Percentiles rank a stretch among this genome's conserved stretches.
Evolutionary conservation across 2,113 vertebrate species (phyloP).

Genomic region (Speoplatyrhinus poulsoni): DNA sequence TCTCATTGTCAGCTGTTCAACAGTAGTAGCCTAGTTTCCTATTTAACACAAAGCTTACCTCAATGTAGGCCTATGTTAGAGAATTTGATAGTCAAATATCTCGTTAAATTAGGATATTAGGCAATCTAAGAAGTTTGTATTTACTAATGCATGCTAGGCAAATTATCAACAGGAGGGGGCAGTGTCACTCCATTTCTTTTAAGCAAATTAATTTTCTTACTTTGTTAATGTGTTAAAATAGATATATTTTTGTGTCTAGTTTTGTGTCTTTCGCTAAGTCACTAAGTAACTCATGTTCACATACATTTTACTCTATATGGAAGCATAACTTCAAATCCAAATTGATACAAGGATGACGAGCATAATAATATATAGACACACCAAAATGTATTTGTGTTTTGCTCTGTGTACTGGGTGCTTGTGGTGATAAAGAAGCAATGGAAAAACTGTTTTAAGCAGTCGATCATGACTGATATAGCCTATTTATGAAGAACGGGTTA

Average conservation of each 20-base stretch:
- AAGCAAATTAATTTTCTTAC: background rate
- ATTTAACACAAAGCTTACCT: too few species aligned
- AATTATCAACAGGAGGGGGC: background rate
- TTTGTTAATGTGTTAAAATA: too few species aligned
- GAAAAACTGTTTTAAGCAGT: slow-evolving; percentile 27
- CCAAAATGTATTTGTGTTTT: slow-evolving; percentile 31
- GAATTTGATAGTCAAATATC: too few species aligned
- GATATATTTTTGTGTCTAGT: too few species aligned
- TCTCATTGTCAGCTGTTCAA: too few species aligned
- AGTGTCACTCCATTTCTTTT: background rate
- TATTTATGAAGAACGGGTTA: background rate
- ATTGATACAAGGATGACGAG: background rate
- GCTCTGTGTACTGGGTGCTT: background rate
- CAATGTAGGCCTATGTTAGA: too few species aligned
- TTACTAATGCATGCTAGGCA: background rate
- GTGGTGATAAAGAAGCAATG: slow-evolving; percentile 13
- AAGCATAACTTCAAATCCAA: background rate
- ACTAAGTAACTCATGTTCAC: slow-evolving; percentile 10
- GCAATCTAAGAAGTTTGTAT: background rate
- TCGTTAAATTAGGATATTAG: too few species aligned
- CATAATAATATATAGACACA: slow-evolving; percentile 16
- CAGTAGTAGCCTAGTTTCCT: too few species aligned
- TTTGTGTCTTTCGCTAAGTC: background rate
- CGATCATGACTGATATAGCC: slow-evolving; percentile 1
- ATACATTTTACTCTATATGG: background rate